These are phyloP conservation scores for Acanthurus lineatus DNA, from an alignment of 2,797 vertebrate genomes.

Conservation along the genomic window DNA sequence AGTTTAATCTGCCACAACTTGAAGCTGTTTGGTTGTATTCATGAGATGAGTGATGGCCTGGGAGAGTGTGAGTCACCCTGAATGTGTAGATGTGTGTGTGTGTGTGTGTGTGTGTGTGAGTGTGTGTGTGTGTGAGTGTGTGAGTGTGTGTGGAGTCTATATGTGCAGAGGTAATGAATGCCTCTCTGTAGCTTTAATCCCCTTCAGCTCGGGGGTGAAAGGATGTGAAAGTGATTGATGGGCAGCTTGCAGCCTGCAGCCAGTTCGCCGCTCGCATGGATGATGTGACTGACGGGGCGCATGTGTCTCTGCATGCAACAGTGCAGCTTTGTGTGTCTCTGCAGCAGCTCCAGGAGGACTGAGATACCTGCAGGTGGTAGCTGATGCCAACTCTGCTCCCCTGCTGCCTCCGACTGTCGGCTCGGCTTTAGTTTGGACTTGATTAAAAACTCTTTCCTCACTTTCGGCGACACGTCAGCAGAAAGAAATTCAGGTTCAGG, in stretches of 20 bases:
- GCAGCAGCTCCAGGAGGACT: background rate
- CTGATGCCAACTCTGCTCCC: background rate
- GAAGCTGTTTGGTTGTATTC: no score
- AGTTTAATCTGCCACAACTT: no score
- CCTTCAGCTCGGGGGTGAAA: background rate
- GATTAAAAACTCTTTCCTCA: background rate
- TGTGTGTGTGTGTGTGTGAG: no score
- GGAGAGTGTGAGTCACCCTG: no score
- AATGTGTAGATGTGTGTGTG: no score
- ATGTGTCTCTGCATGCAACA: conserved; percentile 8
- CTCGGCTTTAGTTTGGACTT: background rate
- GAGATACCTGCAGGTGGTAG: background rate
- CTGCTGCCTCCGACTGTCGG: no score
- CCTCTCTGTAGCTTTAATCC: no score
- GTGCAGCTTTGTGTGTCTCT: background rate
- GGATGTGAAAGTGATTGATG: conserved; percentile 10
- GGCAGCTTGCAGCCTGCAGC: conserved; percentile 11
- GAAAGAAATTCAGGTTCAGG: background rate
- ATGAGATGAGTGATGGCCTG: no score
- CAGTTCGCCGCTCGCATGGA: background rate
- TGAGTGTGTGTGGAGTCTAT: no score
- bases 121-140: no score
- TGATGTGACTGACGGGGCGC: no score
- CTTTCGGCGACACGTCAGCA: background rate
- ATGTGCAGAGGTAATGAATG: no score